Conservation (phyloP, 2,888 invertebrate genomes). For the Hydrotaea diabolus region DNA sequence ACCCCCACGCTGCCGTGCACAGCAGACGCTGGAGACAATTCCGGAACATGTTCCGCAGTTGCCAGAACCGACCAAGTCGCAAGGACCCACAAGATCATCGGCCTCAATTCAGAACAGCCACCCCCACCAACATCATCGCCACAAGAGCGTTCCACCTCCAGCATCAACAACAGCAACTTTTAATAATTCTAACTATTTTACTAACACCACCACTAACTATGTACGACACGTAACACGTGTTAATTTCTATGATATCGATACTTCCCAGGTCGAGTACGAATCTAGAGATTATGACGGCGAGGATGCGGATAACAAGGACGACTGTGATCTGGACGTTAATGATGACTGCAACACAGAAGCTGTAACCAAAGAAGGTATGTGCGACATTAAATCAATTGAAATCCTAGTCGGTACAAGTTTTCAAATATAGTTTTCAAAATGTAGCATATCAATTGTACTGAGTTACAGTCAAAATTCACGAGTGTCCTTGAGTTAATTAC, state of each 20-base stretch:
- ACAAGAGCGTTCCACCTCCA: slow-evolving; percentile 41
- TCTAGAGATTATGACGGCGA: slow-evolving; percentile 85
- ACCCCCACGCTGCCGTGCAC: slow-evolving; percentile 75
- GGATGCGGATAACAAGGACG: slow-evolving; percentile 81
- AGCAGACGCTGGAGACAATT: slow-evolving; percentile 58
- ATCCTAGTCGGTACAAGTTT: too few species aligned
- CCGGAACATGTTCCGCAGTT: slow-evolving; percentile 55
- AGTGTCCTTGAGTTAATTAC: too few species aligned
- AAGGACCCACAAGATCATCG: neutral
- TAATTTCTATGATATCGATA: slow-evolving; percentile 81
- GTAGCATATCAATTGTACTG: too few species aligned
- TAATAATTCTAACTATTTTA: slow-evolving; percentile 69
- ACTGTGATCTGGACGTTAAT: slow-evolving; percentile 82
- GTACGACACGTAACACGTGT: slow-evolving; percentile 81
- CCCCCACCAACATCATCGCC: slow-evolving; percentile 17
- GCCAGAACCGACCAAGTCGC: neutral
- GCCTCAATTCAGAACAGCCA: neutral
- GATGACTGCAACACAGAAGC: slow-evolving; percentile 90
- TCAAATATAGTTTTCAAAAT: too few species aligned
- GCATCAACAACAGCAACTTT: slow-evolving; percentile 40
- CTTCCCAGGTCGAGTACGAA: slow-evolving; percentile 82
- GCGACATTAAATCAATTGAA: too few species aligned
- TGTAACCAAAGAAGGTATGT: slow-evolving; percentile 93
- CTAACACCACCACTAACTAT: slow-evolving; percentile 76
- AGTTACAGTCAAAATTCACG: too few species aligned